Percentiles rank a stretch among this genome's conserved stretches.
phyloP scores from a whole-genome alignment of 2,113 vertebrate species.

The Martes martes region DNA sequence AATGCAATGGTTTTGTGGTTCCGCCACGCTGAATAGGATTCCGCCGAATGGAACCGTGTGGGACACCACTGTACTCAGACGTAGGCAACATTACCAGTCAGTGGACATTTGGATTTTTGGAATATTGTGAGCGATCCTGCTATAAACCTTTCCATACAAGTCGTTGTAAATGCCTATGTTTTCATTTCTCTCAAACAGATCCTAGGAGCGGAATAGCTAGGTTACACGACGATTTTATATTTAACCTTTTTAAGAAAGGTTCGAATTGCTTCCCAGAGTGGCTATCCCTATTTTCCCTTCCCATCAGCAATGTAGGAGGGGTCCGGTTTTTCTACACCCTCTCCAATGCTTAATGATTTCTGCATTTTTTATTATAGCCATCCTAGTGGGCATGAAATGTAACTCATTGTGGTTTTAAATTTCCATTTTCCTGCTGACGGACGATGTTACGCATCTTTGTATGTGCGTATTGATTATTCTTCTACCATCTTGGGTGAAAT shows the following conservation, averaged over 20 bases:
- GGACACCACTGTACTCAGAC: background rate
- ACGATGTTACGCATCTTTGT: background rate
- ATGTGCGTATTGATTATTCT: background rate
- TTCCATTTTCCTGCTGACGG: background rate
- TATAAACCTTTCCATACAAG: background rate
- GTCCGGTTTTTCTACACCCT: background rate
- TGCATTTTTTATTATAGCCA: background rate
- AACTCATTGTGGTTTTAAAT: background rate
- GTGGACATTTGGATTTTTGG: background rate
- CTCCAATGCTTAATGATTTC: background rate
- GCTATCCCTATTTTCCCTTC: background rate
- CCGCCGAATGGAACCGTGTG: background rate
- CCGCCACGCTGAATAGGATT: background rate
- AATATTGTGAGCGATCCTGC: background rate
- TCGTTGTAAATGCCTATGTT: background rate
- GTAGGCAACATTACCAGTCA: background rate
- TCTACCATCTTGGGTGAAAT: background rate
- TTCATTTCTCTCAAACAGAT: background rate
- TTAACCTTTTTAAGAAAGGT: background rate
- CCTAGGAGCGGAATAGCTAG: background rate
- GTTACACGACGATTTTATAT: background rate
- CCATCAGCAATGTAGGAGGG: background rate
- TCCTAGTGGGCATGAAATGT: background rate
- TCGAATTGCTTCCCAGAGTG: background rate
- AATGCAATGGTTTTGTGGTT: background rate